Evolutionary conservation across 2,113 vertebrate genomes (phyloP).

Genomic region (Struthio camelus): DNA sequence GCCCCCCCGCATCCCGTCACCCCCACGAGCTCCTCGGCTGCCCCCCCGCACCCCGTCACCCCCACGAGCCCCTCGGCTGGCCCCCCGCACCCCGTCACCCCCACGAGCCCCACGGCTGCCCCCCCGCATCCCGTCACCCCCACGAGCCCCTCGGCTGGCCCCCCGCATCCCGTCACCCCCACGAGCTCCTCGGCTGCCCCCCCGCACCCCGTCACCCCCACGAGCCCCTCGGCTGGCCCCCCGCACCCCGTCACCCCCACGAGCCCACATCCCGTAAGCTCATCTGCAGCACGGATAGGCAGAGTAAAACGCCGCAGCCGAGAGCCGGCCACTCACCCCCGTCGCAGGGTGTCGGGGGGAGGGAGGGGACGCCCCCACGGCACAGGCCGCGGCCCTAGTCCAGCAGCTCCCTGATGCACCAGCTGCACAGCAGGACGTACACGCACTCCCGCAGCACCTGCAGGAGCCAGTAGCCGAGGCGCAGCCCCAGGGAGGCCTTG

Average conservation of each 20-base stretch:
- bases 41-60: neutral
- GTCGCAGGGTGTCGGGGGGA: neutral
- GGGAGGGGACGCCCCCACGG: no score
- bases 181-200: accelerated
- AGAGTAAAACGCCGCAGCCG: neutral
- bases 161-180: neutral
- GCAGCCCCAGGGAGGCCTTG: slow-evolving; percentile 71
- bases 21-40: neutral
- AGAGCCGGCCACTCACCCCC: slow-evolving; percentile 17
- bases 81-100: no score
- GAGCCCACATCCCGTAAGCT: no score
- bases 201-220: neutral
- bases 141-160: no score
- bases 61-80: neutral
- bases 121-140: neutral
- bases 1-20: neutral
- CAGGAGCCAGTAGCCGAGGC: slow-evolving; percentile 73
- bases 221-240: no score
- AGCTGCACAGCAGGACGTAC: slow-evolving; percentile 91
- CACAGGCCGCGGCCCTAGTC: slow-evolving; percentile 70
- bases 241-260: no score
- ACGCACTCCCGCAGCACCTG: slow-evolving; percentile 80
- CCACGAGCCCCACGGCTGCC: neutral
- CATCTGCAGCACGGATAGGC: neutral
- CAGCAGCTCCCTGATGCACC: slow-evolving; percentile 90